phyloP scores from a whole-genome alignment of 2,888 invertebrate genomes.

The Choristoneura rosaceana region DNA sequence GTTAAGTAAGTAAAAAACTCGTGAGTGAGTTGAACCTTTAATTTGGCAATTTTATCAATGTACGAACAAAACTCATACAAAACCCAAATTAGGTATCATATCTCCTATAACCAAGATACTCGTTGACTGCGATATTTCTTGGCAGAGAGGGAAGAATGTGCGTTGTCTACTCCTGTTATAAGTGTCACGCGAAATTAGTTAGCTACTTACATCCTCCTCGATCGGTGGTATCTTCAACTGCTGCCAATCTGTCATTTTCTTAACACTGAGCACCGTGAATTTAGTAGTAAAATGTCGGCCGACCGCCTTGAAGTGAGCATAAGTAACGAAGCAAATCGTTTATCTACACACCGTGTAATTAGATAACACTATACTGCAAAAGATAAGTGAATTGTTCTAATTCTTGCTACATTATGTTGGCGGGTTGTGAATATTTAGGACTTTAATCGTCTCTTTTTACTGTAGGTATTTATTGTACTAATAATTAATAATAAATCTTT shows the following conservation, averaged over 20 bases:
- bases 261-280: constrained; percentile 46
- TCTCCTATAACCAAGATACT: too few relatives aligned
- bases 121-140: too few relatives aligned
- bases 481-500: too few relatives aligned
- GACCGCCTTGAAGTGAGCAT: constrained; percentile 67
- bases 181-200: not conserved
- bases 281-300: constrained; percentile 44
- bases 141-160: too few relatives aligned
- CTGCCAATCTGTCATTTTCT: constrained; percentile 49
- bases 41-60: too few relatives aligned
- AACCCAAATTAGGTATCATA: too few relatives aligned
- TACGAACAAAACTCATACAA: too few relatives aligned
- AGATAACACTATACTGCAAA: constrained; percentile 35
- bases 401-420: not conserved
- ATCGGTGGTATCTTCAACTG: constrained; percentile 59
- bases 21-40: too few relatives aligned
- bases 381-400: constrained; percentile 29
- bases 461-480: too few relatives aligned
- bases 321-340: constrained; percentile 42
- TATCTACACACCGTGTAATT: constrained; percentile 30
- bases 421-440: not conserved
- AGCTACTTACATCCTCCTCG: constrained; percentile 62
- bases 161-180: too few relatives aligned
- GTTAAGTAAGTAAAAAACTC: too few relatives aligned
- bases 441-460: not conserved